Conservation (phyloP, 1,140 invertebrate genomes). For the Drosophila elegans region DNA sequence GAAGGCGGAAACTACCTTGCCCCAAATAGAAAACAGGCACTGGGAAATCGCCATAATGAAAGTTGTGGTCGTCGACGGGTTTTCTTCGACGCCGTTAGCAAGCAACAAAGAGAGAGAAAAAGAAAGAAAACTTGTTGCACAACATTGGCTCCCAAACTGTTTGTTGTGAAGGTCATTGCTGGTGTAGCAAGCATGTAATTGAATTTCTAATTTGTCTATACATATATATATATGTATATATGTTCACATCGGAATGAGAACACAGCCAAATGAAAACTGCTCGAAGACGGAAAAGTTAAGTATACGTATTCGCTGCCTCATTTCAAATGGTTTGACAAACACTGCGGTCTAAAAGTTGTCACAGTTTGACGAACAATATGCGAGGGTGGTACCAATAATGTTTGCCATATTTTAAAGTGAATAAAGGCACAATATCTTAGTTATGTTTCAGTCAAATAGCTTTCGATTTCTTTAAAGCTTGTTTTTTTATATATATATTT, state of each 20-base stretch:
- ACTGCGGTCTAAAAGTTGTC: conserved; percentile 8
- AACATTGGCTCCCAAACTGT: conserved; percentile 41
- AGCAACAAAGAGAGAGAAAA: conserved; percentile 34
- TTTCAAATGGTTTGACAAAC: conserved; percentile 29
- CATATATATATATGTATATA: conserved; percentile 8
- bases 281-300: conserved; percentile 25
- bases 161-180: conserved; percentile 63
- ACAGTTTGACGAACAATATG: background rate
- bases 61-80: conserved; percentile 34
- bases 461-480: no score
- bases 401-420: background rate
- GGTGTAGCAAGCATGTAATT: conserved; percentile 19
- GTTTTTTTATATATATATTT: no score
- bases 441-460: no score
- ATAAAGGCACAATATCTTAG: no score
- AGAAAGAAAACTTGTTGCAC: conserved; percentile 74
- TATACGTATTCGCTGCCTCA: conserved; percentile 12
- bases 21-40: conserved; percentile 56
- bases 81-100: conserved; percentile 27
- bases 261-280: conserved; percentile 13
- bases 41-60: conserved; percentile 45
- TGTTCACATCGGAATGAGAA: conserved; percentile 5
- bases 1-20: conserved; percentile 77
- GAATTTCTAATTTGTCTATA: conserved; percentile 42
- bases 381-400: no score